Percentiles rank a stretch among this genome's conserved stretches.
These are phyloP conservation scores for Leucosticte australis DNA, from an alignment of 2,113 vertebrate genomes.

Conservation along the genomic window DNA sequence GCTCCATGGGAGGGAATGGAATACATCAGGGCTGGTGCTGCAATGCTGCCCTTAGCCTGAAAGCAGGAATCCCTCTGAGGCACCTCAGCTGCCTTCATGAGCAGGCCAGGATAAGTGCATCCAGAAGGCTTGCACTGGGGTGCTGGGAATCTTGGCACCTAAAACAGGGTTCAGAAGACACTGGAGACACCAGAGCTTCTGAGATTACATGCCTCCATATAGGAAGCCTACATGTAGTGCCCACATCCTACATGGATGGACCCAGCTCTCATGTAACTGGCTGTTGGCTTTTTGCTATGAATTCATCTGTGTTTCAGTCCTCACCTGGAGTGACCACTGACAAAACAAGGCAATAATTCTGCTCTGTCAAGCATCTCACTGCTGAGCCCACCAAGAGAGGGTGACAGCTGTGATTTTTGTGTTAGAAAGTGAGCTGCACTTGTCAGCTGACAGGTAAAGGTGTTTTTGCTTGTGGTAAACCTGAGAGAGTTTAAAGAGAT, in stretches of 20 bases:
- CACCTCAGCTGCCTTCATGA: rapidly evolving
- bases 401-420: not conserved
- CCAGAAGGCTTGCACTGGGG: not conserved
- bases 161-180: not conserved
- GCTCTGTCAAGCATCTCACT: not conserved
- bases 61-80: not conserved
- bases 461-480: not conserved
- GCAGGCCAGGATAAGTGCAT: not conserved
- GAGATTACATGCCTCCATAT: not conserved
- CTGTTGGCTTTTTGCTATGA: not conserved
- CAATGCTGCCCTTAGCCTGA: not conserved
- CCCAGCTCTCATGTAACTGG: not conserved
- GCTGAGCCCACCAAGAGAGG: not conserved
- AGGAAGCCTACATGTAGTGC: not conserved
- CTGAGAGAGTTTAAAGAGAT: not conserved
- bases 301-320: not conserved
- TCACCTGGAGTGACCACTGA: not conserved
- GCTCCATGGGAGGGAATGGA: not conserved
- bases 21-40: not conserved
- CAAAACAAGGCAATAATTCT: not conserved
- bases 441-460: not conserved
- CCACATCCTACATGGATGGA: not conserved
- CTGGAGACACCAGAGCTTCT: not conserved
- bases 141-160: not conserved
- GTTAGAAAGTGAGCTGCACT: not conserved